A percentile compares a stretch with the other conserved stretches of the same genome.
Evolutionary conservation across 2,888 invertebrate genomes (phyloP).

Genomic region (Lycaena phlaeas): DNA sequence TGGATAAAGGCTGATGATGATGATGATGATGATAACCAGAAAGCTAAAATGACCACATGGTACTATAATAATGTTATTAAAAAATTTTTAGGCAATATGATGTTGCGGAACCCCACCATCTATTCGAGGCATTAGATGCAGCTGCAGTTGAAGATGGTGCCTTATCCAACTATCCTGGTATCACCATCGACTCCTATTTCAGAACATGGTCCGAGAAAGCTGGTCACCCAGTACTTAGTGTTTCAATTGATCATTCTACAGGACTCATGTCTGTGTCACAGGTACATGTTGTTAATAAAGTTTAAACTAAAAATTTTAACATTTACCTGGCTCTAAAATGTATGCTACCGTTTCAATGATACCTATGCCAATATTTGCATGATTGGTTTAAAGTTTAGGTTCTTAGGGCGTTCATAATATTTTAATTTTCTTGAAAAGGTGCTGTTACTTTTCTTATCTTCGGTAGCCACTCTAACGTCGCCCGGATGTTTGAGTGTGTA

Average conservation of each 20-base stretch:
- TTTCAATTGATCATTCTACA: conserved; percentile 48
- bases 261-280: conserved; percentile 50
- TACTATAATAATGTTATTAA: no score
- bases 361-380: no score
- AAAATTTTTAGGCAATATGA: conserved; percentile 41
- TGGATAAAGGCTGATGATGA: no score
- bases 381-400: no score
- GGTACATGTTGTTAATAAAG: conserved; percentile 26
- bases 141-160: conserved; percentile 39
- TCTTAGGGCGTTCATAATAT: no score
- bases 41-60: no score
- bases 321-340: conserved; percentile 12
- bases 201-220: conserved; percentile 74
- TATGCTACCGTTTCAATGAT: no score
- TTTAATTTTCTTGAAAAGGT: no score
- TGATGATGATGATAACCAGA: no score
- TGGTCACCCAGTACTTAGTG: conserved; percentile 74
- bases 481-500: no score
- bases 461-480: no score
- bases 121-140: conserved; percentile 62
- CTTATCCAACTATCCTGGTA: conserved; percentile 32
- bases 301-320: neutral
- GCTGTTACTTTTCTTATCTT: no score
- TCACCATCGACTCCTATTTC: conserved; percentile 60
- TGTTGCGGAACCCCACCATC: conserved; percentile 61